Evolutionary conservation across 1,140 invertebrate genomes (phyloP).

Genomic region (Bombus sibiricus): DNA sequence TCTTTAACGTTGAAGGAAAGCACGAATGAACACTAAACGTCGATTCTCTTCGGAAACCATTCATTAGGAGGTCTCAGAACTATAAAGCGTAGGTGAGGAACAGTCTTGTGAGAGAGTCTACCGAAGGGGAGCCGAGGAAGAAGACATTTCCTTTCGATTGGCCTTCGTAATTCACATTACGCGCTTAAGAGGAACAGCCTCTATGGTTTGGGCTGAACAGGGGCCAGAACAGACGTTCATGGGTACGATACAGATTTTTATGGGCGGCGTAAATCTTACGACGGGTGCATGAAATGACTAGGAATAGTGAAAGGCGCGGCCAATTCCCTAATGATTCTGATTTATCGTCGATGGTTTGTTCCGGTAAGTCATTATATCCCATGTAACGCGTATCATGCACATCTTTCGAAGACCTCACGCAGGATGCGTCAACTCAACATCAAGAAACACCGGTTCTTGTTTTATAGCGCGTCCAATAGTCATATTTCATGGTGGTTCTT

Average conservation of each 20-base stretch:
- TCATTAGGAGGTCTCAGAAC: slow-evolving; percentile 36
- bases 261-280: slow-evolving; percentile 58
- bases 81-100: slow-evolving; percentile 48
- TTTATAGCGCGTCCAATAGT: neutral
- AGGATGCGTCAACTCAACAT: neutral
- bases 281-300: slow-evolving; percentile 54
- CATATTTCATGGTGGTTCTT: slow-evolving; percentile 8
- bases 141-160: slow-evolving; percentile 60
- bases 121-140: slow-evolving; percentile 40
- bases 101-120: neutral
- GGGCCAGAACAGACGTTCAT: neutral
- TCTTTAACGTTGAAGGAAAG: neutral
- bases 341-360: slow-evolving; percentile 61
- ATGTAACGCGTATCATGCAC: slow-evolving; percentile 4
- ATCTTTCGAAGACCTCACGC: slow-evolving; percentile 29
- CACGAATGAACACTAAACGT: neutral
- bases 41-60: neutral
- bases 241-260: slow-evolving; percentile 66
- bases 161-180: slow-evolving; percentile 57
- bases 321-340: slow-evolving; percentile 68
- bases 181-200: neutral
- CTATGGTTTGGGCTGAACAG: neutral
- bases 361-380: slow-evolving; percentile 45
- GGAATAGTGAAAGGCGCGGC: slow-evolving; percentile 64
- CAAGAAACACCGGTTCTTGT: slow-evolving; percentile 8